Conservation (phyloP, 1,140 invertebrate species). For the Globodera rostochiensis region DNA sequence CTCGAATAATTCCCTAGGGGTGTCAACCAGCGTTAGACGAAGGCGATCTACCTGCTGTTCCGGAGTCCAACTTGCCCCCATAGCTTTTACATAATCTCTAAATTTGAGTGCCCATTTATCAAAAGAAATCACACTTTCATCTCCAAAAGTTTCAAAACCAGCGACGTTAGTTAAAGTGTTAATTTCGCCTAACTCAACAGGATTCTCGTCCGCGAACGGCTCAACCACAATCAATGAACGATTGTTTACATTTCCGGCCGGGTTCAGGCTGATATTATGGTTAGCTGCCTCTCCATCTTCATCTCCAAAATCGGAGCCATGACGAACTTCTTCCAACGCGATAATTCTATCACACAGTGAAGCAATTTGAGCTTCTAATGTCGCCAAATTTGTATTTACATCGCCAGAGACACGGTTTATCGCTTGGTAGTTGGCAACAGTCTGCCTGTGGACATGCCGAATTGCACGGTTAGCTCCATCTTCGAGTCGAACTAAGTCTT, state of each 20-base stretch:
- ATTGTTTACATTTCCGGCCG: too few species aligned
- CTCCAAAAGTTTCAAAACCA: background rate
- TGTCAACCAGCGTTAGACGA: background rate
- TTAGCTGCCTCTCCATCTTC: background rate
- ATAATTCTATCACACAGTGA: background rate
- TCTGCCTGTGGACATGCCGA: background rate
- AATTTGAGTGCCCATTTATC: constrained; percentile 16
- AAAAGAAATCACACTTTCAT: constrained; percentile 7
- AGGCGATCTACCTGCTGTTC: constrained; percentile 3
- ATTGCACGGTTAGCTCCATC: constrained; percentile 9
- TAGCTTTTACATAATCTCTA: background rate
- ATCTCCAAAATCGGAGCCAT: background rate
- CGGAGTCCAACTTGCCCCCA: background rate
- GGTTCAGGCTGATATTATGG: too few species aligned
- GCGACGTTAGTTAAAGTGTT: background rate
- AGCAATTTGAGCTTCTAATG: constrained; percentile 11
- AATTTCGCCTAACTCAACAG: too few species aligned
- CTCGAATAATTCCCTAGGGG: constrained; percentile 4
- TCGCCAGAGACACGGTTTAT: constrained; percentile 4
- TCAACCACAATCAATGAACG: too few species aligned
- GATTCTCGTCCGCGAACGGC: too few species aligned
- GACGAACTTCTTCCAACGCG: background rate
- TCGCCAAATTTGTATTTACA: constrained; percentile 4
- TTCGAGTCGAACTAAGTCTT: background rate
- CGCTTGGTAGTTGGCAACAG: background rate